These are phyloP conservation scores for Empis livida DNA, from an alignment of 2,888 invertebrate genomes.

Conservation along the genomic window DNA sequence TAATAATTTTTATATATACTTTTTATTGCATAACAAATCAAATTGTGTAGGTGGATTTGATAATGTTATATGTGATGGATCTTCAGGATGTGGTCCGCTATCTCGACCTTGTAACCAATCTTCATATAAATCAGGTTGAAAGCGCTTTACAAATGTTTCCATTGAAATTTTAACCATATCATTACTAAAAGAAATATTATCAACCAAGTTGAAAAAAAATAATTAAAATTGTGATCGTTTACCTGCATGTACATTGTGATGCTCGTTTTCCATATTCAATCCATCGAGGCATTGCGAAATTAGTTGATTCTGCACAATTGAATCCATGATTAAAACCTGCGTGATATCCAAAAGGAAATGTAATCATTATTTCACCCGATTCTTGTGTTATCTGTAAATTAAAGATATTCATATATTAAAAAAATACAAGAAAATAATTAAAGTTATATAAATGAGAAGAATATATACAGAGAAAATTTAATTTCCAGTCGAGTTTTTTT, in stretches of 20 bases:
- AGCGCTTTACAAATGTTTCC: slow-evolving; percentile 95
- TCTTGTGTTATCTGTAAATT: slow-evolving; percentile 73
- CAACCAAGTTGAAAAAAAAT: background rate
- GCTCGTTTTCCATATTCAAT: slow-evolving; percentile 96
- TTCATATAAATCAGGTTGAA: slow-evolving; percentile 77
- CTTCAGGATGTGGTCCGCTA: slow-evolving; percentile 86
- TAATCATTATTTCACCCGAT: slow-evolving; percentile 96
- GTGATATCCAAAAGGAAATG: slow-evolving; percentile 98
- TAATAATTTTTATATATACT: slow-evolving; percentile 28
- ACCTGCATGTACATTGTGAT: slow-evolving; percentile 68
- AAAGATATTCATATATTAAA: background rate
- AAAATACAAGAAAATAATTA: too few species aligned
- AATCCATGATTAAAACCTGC: slow-evolving; percentile 98
- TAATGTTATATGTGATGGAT: slow-evolving; percentile 50
- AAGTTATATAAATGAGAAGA: too few species aligned
- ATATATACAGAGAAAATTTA: too few species aligned
- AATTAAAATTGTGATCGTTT: slow-evolving; percentile 8
- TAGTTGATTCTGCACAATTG: slow-evolving; percentile 98
- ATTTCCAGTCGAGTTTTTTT: too few species aligned
- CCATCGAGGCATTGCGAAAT: slow-evolving; percentile 96
- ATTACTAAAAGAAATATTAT: slow-evolving; percentile 42
- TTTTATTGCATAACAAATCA: slow-evolving; percentile 68
- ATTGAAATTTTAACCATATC: slow-evolving; percentile 98
- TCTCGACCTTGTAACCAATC: slow-evolving; percentile 85
- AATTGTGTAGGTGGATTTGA: slow-evolving; percentile 72